These are phyloP conservation scores for Lanius collurio DNA, from an alignment of 2,113 vertebrate genomes.

Conservation along the genomic window DNA sequence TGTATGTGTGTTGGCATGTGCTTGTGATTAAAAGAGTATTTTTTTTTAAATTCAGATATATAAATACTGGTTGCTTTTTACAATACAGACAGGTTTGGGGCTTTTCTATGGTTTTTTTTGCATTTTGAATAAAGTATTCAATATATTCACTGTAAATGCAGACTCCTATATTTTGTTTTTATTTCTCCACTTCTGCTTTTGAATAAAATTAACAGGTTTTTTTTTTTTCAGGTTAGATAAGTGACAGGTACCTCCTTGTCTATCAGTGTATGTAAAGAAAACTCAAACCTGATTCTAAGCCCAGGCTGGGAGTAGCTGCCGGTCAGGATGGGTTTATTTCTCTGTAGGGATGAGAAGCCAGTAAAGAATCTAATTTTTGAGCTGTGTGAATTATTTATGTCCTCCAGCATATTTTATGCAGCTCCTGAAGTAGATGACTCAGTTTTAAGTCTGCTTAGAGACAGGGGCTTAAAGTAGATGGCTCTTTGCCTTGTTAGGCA, in stretches of 20 bases:
- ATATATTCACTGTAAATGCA: neutral
- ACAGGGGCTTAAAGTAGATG: neutral
- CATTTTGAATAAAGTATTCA: neutral
- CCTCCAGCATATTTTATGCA: conserved; percentile 21
- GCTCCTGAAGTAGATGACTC: conserved; percentile 1
- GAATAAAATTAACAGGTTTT: neutral
- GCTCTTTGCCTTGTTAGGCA: neutral
- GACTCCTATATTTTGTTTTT: neutral
- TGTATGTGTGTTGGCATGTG: neutral
- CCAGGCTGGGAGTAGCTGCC: neutral
- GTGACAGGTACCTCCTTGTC: neutral
- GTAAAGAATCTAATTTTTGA: neutral
- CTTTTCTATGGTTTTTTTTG: neutral
- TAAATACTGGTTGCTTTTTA: neutral
- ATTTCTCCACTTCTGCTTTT: neutral
- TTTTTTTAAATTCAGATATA: neutral
- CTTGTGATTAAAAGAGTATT: neutral
- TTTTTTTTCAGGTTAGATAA: neutral
- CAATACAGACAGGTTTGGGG: fast-evolving
- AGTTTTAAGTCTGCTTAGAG: conserved; percentile 25
- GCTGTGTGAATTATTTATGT: conserved; percentile 2
- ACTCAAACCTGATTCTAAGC: neutral
- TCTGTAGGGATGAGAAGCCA: neutral
- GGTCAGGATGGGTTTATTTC: neutral
- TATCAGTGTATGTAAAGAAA: neutral